These are phyloP conservation scores for Drosophila kohkoa DNA, from an alignment of 1,140 invertebrate genomes.

Conservation along the genomic window DNA sequence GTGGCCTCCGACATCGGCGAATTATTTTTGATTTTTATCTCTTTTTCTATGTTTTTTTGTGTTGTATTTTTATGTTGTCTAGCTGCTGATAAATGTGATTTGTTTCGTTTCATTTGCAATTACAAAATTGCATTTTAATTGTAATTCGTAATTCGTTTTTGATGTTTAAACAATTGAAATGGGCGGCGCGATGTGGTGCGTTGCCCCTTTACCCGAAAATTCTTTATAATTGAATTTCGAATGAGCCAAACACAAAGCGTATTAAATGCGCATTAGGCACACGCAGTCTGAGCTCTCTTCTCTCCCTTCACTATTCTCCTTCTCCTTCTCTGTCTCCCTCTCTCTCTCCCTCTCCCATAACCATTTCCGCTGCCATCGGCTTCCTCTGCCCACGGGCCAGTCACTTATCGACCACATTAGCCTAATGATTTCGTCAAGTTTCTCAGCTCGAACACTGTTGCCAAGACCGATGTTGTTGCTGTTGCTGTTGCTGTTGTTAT, in stretches of 20 bases:
- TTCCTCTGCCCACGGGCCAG: slow-evolving; percentile 54
- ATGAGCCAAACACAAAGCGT: slow-evolving; percentile 51
- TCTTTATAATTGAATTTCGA: slow-evolving; percentile 66
- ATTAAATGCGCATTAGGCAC: slow-evolving; percentile 72
- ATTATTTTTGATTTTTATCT: slow-evolving; percentile 14
- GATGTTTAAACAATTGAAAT: slow-evolving; percentile 46
- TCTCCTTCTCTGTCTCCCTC: not conserved
- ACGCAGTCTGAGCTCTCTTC: slow-evolving; percentile 35
- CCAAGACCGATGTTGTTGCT: not conserved
- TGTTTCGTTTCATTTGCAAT: slow-evolving; percentile 56
- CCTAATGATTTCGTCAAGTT: slow-evolving; percentile 76
- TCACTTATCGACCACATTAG: slow-evolving; percentile 80
- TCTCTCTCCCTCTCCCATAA: not conserved
- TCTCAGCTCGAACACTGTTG: slow-evolving; percentile 18
- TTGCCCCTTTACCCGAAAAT: slow-evolving; percentile 15
- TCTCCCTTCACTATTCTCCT: not conserved
- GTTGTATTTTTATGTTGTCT: slow-evolving; percentile 13
- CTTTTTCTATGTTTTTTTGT: slow-evolving; percentile 11
- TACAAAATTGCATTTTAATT: slow-evolving; percentile 71
- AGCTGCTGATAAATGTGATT: slow-evolving; percentile 15
- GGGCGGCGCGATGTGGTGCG: slow-evolving; percentile 12
- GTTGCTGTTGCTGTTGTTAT: slow-evolving; percentile 40
- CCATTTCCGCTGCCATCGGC: slow-evolving; percentile 20
- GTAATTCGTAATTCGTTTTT: slow-evolving; percentile 67
- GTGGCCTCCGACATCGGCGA: slow-evolving; percentile 40